A percentile compares a stretch with the other conserved stretches of the same genome.
Evolutionary conservation across 2,888 invertebrate genomes (phyloP).

Genomic region (Epinotia bilunana): DNA sequence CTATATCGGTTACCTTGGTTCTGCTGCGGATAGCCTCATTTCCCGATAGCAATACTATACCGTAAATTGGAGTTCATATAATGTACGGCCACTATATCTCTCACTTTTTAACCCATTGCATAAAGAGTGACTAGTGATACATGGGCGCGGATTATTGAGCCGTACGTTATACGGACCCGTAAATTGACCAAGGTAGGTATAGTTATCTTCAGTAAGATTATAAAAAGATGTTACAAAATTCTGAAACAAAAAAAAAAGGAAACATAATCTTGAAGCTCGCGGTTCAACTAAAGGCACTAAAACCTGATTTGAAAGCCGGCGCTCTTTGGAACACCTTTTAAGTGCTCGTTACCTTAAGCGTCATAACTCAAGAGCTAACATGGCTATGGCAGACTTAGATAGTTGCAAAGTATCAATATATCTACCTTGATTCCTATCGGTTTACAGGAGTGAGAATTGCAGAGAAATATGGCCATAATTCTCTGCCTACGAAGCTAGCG

Average conservation of each 20-base stretch:
- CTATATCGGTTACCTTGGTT: too few species aligned
- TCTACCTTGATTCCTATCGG: slow-evolving; percentile 15
- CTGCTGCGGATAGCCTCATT: too few species aligned
- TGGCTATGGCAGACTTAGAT: slow-evolving; percentile 1
- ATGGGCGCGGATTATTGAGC: too few species aligned
- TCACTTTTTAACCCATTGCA: too few species aligned
- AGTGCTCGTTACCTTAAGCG: slow-evolving; percentile 15
- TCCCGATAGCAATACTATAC: too few species aligned
- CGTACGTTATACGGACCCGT: too few species aligned
- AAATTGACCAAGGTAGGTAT: too few species aligned
- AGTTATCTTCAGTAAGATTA: background rate
- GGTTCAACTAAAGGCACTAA: background rate
- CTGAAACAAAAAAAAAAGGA: background rate
- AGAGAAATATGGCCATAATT: background rate
- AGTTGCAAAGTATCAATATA: slow-evolving; percentile 11
- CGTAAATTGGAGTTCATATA: too few species aligned
- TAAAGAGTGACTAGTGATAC: too few species aligned
- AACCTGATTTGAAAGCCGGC: slow-evolving; percentile 51
- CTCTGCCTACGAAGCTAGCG: too few species aligned
- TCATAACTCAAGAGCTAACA: slow-evolving; percentile 27
- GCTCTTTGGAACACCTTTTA: slow-evolving; percentile 27
- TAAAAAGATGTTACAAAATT: background rate
- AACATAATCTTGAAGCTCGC: background rate
- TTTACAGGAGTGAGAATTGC: slow-evolving; percentile 13
- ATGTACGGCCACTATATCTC: too few species aligned